Conservation (phyloP, 2,888 invertebrate species). For the Troilus luridus region DNA sequence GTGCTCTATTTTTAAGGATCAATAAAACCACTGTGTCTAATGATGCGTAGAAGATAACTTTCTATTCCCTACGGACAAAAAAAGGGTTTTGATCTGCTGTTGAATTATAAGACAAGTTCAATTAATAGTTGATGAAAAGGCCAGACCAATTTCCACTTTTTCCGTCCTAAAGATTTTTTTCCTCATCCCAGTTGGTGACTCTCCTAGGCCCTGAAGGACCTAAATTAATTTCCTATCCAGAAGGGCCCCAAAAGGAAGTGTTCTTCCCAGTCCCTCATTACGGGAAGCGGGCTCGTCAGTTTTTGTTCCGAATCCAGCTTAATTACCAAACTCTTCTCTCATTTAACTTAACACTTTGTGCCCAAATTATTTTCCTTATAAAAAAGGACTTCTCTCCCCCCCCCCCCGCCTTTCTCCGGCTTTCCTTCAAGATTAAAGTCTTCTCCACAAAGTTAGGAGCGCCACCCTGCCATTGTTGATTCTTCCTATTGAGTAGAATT, state of each 20-base stretch:
- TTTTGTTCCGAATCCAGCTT: conserved; percentile 58
- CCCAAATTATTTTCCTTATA: conserved; percentile 57
- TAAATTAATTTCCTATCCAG: conserved; percentile 41
- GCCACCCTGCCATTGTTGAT: conserved; percentile 56
- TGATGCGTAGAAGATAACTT: too few relatives aligned
- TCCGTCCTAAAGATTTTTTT: neutral
- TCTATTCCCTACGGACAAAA: neutral
- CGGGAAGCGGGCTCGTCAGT: conserved; percentile 51
- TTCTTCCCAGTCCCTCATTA: conserved; percentile 48
- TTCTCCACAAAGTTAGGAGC: conserved; percentile 22
- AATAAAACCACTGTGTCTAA: too few relatives aligned
- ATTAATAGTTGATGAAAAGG: conserved; percentile 26
- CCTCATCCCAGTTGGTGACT: conserved; percentile 35
- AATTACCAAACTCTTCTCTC: conserved; percentile 59
- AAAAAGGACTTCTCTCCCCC: conserved; percentile 40
- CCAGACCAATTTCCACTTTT: neutral
- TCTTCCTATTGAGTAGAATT: conserved; percentile 53
- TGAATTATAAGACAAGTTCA: neutral
- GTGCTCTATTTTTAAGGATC: too few relatives aligned
- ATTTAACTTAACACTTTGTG: conserved; percentile 61
- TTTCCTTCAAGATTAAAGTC: conserved; percentile 56
- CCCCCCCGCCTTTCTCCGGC: neutral
- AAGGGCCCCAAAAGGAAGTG: conserved; percentile 17
- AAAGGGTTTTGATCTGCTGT: neutral
- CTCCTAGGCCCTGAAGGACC: conserved; percentile 20